Percentiles rank a stretch among this genome's conserved stretches.
phyloP scores from a whole-genome alignment of 2,797 vertebrate species.

The Microtus agrestis region DNA sequence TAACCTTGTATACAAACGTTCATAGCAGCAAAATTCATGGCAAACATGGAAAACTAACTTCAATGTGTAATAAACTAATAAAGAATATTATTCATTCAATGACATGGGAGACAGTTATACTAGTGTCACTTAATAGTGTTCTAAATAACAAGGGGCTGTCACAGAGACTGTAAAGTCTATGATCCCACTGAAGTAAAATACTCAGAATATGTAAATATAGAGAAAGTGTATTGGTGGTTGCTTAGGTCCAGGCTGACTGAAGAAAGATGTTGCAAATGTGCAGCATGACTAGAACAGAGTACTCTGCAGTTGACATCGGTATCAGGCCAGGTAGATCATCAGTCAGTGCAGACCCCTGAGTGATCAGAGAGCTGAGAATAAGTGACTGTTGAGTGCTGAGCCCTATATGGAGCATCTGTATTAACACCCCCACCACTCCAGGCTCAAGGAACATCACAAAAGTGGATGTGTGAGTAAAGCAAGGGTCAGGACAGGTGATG shows the following conservation, averaged over 20 bases:
- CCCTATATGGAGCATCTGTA: not conserved
- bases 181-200: not conserved
- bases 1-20: not conserved
- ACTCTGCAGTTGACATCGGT: not conserved
- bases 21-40: not conserved
- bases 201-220: not conserved
- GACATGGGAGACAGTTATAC: too few relatives aligned
- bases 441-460: not conserved
- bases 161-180: not conserved
- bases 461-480: not conserved
- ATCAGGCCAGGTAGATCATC: too few relatives aligned
- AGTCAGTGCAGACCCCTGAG: not conserved
- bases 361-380: too few relatives aligned
- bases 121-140: too few relatives aligned
- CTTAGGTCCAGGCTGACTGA: not conserved
- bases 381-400: too few relatives aligned
- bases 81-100: too few relatives aligned
- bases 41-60: too few relatives aligned
- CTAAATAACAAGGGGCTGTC: not conserved
- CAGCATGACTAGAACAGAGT: not conserved
- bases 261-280: not conserved
- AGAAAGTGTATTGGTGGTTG: not conserved
- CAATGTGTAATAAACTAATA: not conserved
- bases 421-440: rapidly evolving
- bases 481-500: too few relatives aligned